Percentiles rank a stretch among this genome's conserved stretches.
These are phyloP conservation scores for roundworm (Caenorhabditis elegans) DNA, from an alignment of 1,140 invertebrate genomes.

Conservation along the genomic window DNA sequence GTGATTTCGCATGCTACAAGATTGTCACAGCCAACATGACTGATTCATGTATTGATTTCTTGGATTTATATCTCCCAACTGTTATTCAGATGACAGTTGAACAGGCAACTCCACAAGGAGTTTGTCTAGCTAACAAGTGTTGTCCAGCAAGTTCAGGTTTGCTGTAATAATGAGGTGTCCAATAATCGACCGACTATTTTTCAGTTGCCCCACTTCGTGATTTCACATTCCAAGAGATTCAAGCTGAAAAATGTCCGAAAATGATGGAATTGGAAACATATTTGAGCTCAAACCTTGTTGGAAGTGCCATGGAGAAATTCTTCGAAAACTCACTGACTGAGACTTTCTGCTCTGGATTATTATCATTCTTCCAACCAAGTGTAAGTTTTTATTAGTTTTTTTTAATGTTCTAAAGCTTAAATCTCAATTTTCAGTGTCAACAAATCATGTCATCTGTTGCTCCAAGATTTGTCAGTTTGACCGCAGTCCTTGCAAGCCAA, in stretches of 20 bases:
- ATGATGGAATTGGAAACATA: not conserved
- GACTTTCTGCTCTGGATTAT: not conserved
- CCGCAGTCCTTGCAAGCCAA: not conserved
- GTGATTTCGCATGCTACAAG: constrained; percentile 33
- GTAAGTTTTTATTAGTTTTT: too few species aligned
- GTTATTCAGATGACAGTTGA: constrained; percentile 47
- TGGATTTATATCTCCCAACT: constrained; percentile 41
- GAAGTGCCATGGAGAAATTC: not conserved
- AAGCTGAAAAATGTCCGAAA: not conserved
- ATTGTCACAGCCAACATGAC: constrained; percentile 26
- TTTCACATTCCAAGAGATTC: not conserved
- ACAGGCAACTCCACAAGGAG: constrained; percentile 40
- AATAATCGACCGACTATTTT: not conserved
- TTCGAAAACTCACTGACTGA: not conserved
- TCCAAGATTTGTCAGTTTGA: not conserved
- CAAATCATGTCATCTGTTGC: not conserved
- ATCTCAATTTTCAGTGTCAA: not conserved
- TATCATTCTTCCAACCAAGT: not conserved
- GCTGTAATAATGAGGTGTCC: not conserved
- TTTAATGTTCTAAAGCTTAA: too few species aligned
- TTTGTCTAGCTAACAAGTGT: constrained; percentile 1
- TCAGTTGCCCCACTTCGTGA: not conserved
- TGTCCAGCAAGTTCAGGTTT: not conserved
- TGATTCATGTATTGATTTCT: constrained; percentile 41
- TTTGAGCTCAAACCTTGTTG: not conserved